These are phyloP conservation scores for Leptothorax acervorum DNA, from an alignment of 2,888 invertebrate genomes.

Conservation along the genomic window DNA sequence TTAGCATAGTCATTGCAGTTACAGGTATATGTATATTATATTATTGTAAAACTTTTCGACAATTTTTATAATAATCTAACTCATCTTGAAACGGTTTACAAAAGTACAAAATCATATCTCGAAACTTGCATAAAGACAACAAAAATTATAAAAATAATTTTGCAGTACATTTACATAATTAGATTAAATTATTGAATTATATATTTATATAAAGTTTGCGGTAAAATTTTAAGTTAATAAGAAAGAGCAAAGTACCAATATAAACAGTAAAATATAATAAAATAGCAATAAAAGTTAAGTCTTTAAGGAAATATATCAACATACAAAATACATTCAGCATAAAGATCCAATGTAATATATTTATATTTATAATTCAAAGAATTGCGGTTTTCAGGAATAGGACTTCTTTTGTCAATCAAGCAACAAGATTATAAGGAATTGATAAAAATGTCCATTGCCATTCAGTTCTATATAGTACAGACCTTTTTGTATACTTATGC, in stretches of 20 bases:
- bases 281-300: background rate
- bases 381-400: conserved; percentile 24
- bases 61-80: background rate
- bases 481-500: conserved; percentile 27
- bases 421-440: conserved; percentile 27
- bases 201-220: background rate
- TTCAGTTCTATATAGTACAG: conserved; percentile 27
- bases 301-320: background rate
- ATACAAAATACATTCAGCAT: background rate
- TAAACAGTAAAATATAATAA: background rate
- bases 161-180: background rate
- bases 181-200: conserved; percentile 9
- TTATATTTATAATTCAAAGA: background rate
- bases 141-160: background rate
- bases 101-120: background rate
- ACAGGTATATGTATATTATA: conserved; percentile 3
- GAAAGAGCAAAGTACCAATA: background rate
- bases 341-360: background rate
- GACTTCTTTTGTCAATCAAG: background rate
- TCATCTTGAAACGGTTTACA: background rate
- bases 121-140: background rate
- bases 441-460: conserved; percentile 1
- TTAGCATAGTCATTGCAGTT: conserved; percentile 27
- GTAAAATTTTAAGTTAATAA: background rate
- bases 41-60: background rate